These are phyloP conservation scores for Agrochola macilenta DNA, from an alignment of 2,888 invertebrate genomes.

Conservation along the genomic window DNA sequence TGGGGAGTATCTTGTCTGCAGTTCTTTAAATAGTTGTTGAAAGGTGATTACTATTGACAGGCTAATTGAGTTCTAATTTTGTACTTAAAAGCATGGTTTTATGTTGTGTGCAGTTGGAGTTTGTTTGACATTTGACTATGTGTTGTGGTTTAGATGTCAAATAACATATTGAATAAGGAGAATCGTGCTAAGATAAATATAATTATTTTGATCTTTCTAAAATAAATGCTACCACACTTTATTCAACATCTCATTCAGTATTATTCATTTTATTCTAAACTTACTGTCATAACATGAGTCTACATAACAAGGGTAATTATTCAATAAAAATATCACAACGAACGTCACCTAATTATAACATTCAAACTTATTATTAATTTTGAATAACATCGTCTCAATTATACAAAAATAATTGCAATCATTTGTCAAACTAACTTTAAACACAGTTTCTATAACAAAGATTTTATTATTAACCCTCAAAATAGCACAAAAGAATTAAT, in stretches of 20 bases:
- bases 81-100: conserved; percentile 49
- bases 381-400: conserved; percentile 63
- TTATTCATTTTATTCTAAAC: neutral
- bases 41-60: conserved; percentile 73
- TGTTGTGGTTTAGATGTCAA: neutral
- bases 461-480: conserved; percentile 75
- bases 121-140: conserved; percentile 7
- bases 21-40: conserved; percentile 67
- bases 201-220: neutral
- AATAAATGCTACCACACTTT: neutral
- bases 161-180: neutral
- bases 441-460: conserved; percentile 80
- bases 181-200: neutral
- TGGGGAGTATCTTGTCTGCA: conserved; percentile 33
- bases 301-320: neutral
- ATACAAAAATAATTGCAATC: conserved; percentile 78
- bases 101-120: conserved; percentile 29
- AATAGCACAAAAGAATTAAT: conserved; percentile 87
- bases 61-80: conserved; percentile 80
- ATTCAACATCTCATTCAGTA: neutral
- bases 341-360: conserved; percentile 48
- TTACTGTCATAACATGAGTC: neutral
- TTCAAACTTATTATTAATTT: conserved; percentile 48
- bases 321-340: conserved; percentile 36
- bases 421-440: conserved; percentile 80